Conservation (phyloP, 2,797 vertebrate genomes). For the Cryptoblepharus egeriae region DNA sequence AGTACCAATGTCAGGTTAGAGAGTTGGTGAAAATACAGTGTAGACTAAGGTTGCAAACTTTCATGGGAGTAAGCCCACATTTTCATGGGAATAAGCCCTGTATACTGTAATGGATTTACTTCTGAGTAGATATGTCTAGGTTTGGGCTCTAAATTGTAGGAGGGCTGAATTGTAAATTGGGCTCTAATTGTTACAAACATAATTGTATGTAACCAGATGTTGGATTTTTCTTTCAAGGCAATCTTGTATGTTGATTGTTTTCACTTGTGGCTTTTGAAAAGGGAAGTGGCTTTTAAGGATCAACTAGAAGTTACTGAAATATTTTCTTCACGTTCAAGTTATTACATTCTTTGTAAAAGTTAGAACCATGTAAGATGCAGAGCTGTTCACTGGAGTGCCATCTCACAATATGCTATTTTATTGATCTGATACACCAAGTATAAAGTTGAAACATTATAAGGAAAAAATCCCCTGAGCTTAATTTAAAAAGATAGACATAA, state of each 20-base stretch:
- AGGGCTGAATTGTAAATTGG: too few relatives aligned
- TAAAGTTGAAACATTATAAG: not conserved
- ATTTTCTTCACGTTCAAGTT: not conserved
- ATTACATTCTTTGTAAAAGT: not conserved
- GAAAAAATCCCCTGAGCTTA: not conserved
- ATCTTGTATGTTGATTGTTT: not conserved
- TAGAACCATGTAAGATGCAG: accelerated
- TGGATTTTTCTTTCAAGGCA: not conserved
- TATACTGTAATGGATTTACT: too few relatives aligned
- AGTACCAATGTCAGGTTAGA: too few relatives aligned
- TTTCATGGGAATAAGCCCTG: too few relatives aligned
- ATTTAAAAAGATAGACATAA: not conserved
- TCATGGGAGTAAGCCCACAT: too few relatives aligned
- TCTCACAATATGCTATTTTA: not conserved
- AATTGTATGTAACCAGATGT: not conserved
- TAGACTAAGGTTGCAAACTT: too few relatives aligned
- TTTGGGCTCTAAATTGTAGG: too few relatives aligned
- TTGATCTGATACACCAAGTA: not conserved
- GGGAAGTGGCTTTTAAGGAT: conserved; percentile 27
- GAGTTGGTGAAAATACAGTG: not conserved
- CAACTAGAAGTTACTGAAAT: not conserved
- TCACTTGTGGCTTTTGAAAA: not conserved
- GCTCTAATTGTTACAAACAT: too few relatives aligned
- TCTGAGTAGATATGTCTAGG: too few relatives aligned
- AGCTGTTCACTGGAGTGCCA: too few relatives aligned